These are phyloP conservation scores for Aphidius colemani DNA, from an alignment of 2,888 invertebrate genomes.

Conservation along the genomic window DNA sequence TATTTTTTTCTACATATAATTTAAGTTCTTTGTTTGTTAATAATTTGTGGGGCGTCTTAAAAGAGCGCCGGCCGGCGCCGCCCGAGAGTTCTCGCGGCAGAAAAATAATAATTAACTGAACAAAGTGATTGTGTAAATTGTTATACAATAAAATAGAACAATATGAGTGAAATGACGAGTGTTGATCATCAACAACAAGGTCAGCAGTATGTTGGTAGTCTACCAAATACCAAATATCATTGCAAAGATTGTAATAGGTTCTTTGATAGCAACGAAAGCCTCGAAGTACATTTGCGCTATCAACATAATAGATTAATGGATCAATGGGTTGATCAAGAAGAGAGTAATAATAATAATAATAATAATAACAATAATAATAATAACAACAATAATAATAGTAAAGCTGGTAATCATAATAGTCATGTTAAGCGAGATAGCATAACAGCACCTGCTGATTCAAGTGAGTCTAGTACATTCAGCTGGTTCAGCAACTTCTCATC, in stretches of 20 bases:
- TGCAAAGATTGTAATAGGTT: conserved; percentile 78
- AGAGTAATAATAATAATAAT: conserved; percentile 70
- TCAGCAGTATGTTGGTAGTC: conserved; percentile 45
- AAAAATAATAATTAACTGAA: conserved; percentile 18
- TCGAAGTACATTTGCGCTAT: conserved; percentile 80
- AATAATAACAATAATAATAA: conserved; percentile 53
- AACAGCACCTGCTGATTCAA: conserved; percentile 75
- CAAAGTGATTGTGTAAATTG: neutral
- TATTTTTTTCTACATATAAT: too few relatives aligned
- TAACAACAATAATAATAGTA: conserved; percentile 62
- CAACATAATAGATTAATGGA: conserved; percentile 77
- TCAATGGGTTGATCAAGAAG: conserved; percentile 73
- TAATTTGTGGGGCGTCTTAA: neutral
- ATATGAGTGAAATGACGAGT: conserved; percentile 57
- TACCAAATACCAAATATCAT: conserved; percentile 65
- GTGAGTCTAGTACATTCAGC: conserved; percentile 66
- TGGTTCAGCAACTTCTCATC: conserved; percentile 64
- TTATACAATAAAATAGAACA: conserved; percentile 34
- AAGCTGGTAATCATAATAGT: conserved; percentile 53
- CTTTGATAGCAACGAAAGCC: conserved; percentile 76
- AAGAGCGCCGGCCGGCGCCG: conserved; percentile 16
- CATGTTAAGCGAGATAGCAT: conserved; percentile 63
- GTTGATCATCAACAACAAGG: conserved; percentile 57
- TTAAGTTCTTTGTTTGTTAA: too few relatives aligned
- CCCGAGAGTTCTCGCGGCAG: neutral